Percentiles rank a stretch among this genome's conserved stretches.
Conservation (phyloP, 2,888 invertebrate genomes). For the Dicyrtomina minuta region DNA sequence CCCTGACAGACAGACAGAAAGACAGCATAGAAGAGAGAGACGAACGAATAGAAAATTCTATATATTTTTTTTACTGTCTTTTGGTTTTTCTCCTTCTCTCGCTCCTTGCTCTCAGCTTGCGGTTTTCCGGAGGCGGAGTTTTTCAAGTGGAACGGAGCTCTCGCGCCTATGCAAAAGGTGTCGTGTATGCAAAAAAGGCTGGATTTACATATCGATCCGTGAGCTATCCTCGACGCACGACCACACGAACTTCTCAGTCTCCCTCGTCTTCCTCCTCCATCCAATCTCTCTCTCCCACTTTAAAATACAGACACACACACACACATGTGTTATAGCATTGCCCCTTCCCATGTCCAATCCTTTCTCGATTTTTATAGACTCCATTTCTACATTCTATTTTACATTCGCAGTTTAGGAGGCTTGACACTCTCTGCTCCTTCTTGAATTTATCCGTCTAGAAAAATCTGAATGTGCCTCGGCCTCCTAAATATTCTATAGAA, state of each 20-base stretch:
- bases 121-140: slow-evolving; percentile 41
- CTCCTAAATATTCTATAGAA: too few species aligned
- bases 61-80: not conserved
- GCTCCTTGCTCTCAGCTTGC: slow-evolving; percentile 17
- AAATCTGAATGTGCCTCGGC: too few species aligned
- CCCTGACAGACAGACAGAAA: not conserved
- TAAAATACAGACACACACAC: too few species aligned
- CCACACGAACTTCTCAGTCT: not conserved
- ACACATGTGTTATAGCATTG: too few species aligned
- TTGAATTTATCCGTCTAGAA: too few species aligned
- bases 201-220: slow-evolving; percentile 53
- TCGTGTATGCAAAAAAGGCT: slow-evolving; percentile 52
- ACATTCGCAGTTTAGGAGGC: too few species aligned
- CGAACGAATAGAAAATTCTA: not conserved
- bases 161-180: slow-evolving; percentile 49
- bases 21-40: not conserved
- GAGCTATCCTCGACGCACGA: slow-evolving; percentile 14
- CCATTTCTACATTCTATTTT: not conserved
- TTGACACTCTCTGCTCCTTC: too few species aligned
- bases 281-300: too few species aligned
- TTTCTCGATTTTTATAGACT: slow-evolving; percentile 26
- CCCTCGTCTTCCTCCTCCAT: too few species aligned
- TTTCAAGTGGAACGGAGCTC: slow-evolving; percentile 35
- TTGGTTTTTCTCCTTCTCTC: too few species aligned
- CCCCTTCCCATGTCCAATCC: slow-evolving; percentile 11